phyloP scores from a whole-genome alignment of 2,113 vertebrate species.

The Acanthochromis polyacanthus region DNA sequence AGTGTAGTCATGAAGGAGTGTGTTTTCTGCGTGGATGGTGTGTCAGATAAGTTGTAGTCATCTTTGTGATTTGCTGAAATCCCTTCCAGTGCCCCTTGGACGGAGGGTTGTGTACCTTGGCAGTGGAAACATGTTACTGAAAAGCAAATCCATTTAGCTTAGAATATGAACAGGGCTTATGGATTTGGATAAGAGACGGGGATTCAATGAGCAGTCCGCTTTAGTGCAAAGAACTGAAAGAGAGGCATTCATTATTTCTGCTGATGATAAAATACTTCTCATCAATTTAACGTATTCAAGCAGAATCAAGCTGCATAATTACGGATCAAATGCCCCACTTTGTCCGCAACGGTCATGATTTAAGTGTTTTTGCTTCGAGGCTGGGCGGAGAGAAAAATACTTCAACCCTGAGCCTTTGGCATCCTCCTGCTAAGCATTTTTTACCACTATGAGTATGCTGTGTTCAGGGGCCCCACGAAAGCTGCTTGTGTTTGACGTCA shows the following conservation, averaged over 20 bases:
- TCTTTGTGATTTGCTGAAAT: conserved; percentile 50
- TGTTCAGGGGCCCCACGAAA: conserved; percentile 55
- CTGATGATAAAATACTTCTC: not conserved
- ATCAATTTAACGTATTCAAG: not conserved
- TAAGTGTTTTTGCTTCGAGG: conserved; percentile 15
- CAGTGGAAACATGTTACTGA: conserved; percentile 39
- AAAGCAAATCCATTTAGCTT: conserved; percentile 50
- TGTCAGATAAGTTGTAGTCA: conserved; percentile 26
- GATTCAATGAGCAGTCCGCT: conserved; percentile 4
- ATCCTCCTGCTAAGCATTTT: conserved; percentile 50
- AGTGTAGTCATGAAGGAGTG: not conserved
- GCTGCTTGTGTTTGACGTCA: conserved; percentile 60
- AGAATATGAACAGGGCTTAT: conserved; percentile 39
- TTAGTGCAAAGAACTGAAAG: not conserved
- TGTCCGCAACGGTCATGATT: conserved; percentile 9
- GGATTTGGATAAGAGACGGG: conserved; percentile 12
- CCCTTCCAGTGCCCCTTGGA: conserved; percentile 42
- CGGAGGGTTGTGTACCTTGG: conserved; percentile 37
- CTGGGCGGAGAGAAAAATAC: conserved; percentile 15
- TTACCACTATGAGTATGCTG: conserved; percentile 33
- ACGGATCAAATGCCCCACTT: not conserved
- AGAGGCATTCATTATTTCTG: not conserved
- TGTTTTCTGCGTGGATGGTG: conserved; percentile 15
- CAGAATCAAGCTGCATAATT: not conserved
- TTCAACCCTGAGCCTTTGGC: conserved; percentile 16